Evolutionary conservation across 2,888 invertebrate genomes (phyloP).

Genomic region (Hyalella azteca): DNA sequence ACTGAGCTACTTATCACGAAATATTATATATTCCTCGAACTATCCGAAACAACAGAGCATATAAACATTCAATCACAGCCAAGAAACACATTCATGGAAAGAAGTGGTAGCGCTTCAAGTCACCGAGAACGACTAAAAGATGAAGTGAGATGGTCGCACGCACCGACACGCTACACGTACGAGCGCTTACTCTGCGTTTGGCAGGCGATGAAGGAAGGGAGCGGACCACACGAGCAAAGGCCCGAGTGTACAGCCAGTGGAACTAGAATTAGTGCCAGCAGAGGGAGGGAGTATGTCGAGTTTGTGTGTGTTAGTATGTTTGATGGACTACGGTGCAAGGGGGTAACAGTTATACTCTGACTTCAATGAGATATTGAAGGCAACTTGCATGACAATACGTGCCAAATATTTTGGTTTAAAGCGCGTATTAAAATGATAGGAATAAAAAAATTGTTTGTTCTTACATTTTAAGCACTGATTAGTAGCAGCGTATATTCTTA

Average conservation of each 20-base stretch:
- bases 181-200: slow-evolving; percentile 21
- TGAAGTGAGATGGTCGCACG: not conserved
- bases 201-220: slow-evolving; percentile 26
- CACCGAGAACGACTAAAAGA: too few relatives aligned
- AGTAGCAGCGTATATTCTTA: too few relatives aligned
- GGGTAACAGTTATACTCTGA: slow-evolving; percentile 30
- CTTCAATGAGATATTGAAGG: not conserved
- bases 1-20: too few relatives aligned
- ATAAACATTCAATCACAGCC: too few relatives aligned
- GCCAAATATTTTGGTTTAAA: not conserved
- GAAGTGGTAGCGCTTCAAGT: too few relatives aligned
- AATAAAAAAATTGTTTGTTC: too few relatives aligned
- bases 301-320: slow-evolving; percentile 31
- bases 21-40: too few relatives aligned
- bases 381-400: not conserved
- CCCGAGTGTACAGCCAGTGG: slow-evolving; percentile 20
- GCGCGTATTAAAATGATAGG: too few relatives aligned
- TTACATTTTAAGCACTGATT: too few relatives aligned
- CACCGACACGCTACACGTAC: not conserved
- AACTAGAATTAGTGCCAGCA: slow-evolving; percentile 37
- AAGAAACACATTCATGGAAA: too few relatives aligned
- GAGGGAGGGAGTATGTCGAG: slow-evolving; percentile 35
- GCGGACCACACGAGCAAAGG: slow-evolving; percentile 1
- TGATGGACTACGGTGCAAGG: slow-evolving; percentile 32
- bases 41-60: too few relatives aligned